Percentiles rank a stretch among this genome's conserved stretches.
Evolutionary conservation across 2,113 vertebrate species (phyloP).

Genomic region (Carollia perspicillata): DNA sequence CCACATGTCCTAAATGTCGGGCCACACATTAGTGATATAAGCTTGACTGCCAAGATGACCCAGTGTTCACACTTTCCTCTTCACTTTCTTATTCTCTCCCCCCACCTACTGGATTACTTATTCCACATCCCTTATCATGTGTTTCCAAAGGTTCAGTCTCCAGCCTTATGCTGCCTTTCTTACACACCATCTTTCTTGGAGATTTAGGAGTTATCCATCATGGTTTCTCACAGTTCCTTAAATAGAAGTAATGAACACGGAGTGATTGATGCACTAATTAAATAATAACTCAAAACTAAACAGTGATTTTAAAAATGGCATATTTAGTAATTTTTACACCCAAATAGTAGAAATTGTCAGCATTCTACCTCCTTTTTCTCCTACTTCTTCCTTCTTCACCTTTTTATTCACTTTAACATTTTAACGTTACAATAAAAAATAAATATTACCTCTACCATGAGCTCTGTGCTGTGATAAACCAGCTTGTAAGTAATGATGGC

Average conservation of each 20-base stretch:
- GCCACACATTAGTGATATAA: background rate
- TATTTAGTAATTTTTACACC: background rate
- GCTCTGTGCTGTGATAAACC: background rate
- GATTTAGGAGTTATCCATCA: background rate
- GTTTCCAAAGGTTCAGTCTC: background rate
- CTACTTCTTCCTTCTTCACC: background rate
- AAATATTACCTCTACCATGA: background rate
- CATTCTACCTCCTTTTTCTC: background rate
- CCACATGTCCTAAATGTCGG: too few relatives aligned
- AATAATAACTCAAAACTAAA: background rate
- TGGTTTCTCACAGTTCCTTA: background rate
- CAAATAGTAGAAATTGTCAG: background rate
- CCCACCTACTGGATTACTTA: background rate
- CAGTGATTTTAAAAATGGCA: background rate
- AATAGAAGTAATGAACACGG: background rate
- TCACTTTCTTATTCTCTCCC: background rate
- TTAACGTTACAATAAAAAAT: background rate
- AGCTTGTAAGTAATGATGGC: background rate
- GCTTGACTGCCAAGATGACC: background rate
- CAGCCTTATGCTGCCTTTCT: background rate
- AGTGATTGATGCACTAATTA: background rate
- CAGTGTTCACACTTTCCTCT: background rate
- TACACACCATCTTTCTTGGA: background rate
- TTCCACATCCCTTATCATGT: background rate
- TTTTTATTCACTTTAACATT: background rate